Base-by-base conservation (phyloP, 2,888 invertebrate genomes). In the Tinea pellionella region DNA sequence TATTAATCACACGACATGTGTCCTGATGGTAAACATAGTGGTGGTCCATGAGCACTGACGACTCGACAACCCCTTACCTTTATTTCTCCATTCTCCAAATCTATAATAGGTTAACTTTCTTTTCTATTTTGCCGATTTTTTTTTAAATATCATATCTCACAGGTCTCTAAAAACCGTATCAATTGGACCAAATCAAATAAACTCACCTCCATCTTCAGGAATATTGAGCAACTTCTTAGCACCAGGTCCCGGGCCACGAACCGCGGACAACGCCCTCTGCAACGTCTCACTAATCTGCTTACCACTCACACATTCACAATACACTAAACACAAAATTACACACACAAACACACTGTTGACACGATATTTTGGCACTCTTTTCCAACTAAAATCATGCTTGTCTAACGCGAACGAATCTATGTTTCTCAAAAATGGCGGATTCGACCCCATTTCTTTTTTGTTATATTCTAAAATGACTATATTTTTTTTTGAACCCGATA, bases 261-360 rank as follows among this genome's bases (percentile, higher is more conserved):
- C 88, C 51, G 88, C 88, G 18, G 88, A 88, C 72, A 88, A 72
- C 69, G 88, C 88, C 69, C 88, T 69, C 74, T 88, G 88, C 67
- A 88, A 70, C 63, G 88, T 88, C 74, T 88, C 88, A 68, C 88
- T 88, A 69, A 88, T 88, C 66, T 86, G 86, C 73, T 85, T 86
- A 7, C 77, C 78, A 57, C 72, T 71, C 61, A 67, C 77, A 62
- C 73, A 71, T 65, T 72, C 72, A 60, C 71, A 72, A 32, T 70
- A 64, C 73, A 80, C 71, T 61, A 72, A 69, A 55, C 69, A 63
- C 75, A 77, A 69, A 59, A 74, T 24, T 24, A 59, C 43, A 56
- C 24, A 24, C 51, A 24, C 15, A 12, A 29, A 13, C 41, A 57
- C 60, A 53, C 29, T 43, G 11, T 37, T 29, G 11, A 16, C 13